phyloP scores from a whole-genome alignment of 2,888 invertebrate genomes.

The Macaria notata region DNA sequence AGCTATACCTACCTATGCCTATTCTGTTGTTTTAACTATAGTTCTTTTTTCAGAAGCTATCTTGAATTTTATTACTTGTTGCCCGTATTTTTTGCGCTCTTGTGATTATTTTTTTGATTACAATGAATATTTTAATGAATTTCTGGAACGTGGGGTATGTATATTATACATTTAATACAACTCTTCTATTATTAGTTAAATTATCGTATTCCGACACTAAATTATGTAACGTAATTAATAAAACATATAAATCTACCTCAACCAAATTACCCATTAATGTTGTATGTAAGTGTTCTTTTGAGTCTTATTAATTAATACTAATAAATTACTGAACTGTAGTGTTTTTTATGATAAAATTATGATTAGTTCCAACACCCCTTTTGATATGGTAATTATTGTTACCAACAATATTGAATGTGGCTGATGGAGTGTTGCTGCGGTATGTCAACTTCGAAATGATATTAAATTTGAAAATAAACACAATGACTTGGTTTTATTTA shows the following conservation, averaged over 20 bases:
- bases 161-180: too few species aligned
- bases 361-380: slow-evolving; percentile 73
- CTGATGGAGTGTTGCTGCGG: slow-evolving; percentile 60
- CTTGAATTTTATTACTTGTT: too few species aligned
- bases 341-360: slow-evolving; percentile 72
- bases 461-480: slow-evolving; percentile 66
- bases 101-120: too few species aligned
- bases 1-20: too few species aligned
- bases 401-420: slow-evolving; percentile 74
- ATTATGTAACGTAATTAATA: slow-evolving; percentile 51
- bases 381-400: slow-evolving; percentile 81
- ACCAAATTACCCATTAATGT: slow-evolving; percentile 79
- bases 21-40: too few species aligned
- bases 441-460: slow-evolving; percentile 69
- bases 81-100: too few species aligned
- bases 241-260: slow-evolving; percentile 77
- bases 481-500: slow-evolving; percentile 45
- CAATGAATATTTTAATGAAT: too few species aligned
- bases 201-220: slow-evolving; percentile 42
- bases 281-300: slow-evolving; percentile 79
- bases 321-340: slow-evolving; percentile 72
- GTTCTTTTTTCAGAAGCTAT: too few species aligned
- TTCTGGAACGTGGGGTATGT: too few species aligned
- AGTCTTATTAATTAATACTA: slow-evolving; percentile 77
- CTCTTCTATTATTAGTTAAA: too few species aligned